Conservation (phyloP, 2,113 vertebrate genomes). For the Poicephalus meyeri region DNA sequence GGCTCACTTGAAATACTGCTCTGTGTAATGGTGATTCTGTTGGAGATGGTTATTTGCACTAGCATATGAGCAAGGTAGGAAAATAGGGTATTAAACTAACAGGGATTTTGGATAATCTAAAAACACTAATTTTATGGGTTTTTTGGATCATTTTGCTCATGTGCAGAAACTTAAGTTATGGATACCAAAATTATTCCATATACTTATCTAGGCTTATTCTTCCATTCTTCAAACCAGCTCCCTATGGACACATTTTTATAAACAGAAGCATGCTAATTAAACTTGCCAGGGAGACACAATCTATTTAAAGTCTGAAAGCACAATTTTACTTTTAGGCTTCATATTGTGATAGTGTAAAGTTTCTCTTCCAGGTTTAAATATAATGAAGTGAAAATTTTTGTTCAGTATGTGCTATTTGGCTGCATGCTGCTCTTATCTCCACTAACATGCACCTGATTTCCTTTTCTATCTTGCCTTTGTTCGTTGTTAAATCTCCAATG, state of each 20-base stretch:
- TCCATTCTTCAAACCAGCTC: slow-evolving; percentile 24
- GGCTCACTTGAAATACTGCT: neutral
- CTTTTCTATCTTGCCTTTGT: slow-evolving; percentile 53
- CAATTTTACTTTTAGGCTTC: slow-evolving; percentile 49
- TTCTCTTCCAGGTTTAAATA: slow-evolving; percentile 51
- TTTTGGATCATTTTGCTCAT: slow-evolving; percentile 1
- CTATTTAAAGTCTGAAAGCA: slow-evolving; percentile 44
- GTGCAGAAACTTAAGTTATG: slow-evolving; percentile 5
- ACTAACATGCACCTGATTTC: slow-evolving; percentile 47
- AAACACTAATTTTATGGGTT: neutral
- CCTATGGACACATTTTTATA: slow-evolving; percentile 21
- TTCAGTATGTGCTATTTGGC: slow-evolving; percentile 40
- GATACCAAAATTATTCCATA: slow-evolving; percentile 7
- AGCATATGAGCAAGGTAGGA: neutral
- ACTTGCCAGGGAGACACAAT: slow-evolving; percentile 30
- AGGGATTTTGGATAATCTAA: neutral
- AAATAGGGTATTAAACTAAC: neutral
- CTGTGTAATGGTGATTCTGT: neutral
- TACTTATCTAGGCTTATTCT: slow-evolving; percentile 19
- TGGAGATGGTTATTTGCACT: neutral
- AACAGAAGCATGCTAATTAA: slow-evolving; percentile 55
- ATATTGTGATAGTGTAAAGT: slow-evolving; percentile 20
- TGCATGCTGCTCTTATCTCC: slow-evolving; percentile 50
- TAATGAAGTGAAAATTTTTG: slow-evolving; percentile 33
- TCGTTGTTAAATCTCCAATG: neutral